Conservation (phyloP, 1,140 invertebrate genomes). For the Cyclina sinensis region DNA sequence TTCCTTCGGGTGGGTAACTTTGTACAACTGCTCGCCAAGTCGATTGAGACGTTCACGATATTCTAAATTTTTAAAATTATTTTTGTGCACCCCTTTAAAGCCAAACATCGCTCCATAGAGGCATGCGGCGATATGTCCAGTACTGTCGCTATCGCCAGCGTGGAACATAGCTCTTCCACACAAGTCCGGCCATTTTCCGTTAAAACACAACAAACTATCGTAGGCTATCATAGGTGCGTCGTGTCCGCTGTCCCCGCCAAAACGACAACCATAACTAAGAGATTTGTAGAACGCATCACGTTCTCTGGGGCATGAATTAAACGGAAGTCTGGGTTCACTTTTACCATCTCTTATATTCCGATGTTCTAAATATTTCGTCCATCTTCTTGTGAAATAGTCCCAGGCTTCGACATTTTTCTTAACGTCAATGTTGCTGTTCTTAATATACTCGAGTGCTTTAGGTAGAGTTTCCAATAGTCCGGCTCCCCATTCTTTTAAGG, state of each 20-base stretch:
- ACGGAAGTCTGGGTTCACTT: conserved; percentile 78
- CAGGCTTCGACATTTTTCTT: conserved; percentile 80
- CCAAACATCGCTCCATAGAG: conserved; percentile 85
- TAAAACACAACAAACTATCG: conserved; percentile 82
- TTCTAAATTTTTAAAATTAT: conserved; percentile 76
- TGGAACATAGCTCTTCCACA: conserved; percentile 84
- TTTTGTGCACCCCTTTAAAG: conserved; percentile 78
- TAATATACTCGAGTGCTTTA: conserved; percentile 76
- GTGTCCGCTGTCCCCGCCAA: conserved; percentile 85
- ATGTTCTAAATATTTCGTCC: conserved; percentile 81
- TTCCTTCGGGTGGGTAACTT: background rate
- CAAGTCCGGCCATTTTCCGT: conserved; percentile 81
- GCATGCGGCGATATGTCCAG: conserved; percentile 84
- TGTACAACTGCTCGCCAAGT: conserved; percentile 64
- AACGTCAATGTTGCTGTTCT: conserved; percentile 71
- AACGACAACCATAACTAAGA: conserved; percentile 81
- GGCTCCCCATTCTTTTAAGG: conserved; percentile 79
- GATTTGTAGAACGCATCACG: conserved; percentile 83
- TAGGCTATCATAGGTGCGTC: conserved; percentile 86
- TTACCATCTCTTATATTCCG: conserved; percentile 78
- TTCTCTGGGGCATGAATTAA: conserved; percentile 78
- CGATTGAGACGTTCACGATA: conserved; percentile 70
- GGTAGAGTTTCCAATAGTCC: conserved; percentile 77
- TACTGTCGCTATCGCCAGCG: conserved; percentile 86
- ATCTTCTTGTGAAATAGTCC: conserved; percentile 81